phyloP scores from a whole-genome alignment of 2,113 vertebrate species.

The Scomber colias region DNA sequence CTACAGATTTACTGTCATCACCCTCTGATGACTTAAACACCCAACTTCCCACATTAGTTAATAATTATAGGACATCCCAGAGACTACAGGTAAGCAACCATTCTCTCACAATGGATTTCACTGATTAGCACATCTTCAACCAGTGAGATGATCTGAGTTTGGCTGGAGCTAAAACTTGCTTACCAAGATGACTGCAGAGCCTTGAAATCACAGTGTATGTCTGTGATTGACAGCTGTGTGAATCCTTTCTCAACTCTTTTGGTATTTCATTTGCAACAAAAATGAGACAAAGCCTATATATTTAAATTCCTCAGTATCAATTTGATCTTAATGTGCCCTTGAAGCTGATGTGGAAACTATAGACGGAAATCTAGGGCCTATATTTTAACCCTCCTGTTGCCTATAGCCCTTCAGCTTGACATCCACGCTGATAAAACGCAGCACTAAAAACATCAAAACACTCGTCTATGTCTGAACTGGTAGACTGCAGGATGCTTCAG shows the following conservation, averaged over 20 bases:
- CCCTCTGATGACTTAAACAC: neutral
- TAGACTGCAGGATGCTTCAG: constrained; percentile 44
- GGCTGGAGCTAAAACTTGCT: neutral
- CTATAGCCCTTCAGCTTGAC: constrained; percentile 41
- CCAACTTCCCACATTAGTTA: neutral
- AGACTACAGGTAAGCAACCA: neutral
- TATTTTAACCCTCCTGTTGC: constrained; percentile 10
- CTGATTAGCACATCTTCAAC: neutral
- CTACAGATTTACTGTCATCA: neutral
- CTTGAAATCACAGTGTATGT: constrained; percentile 5
- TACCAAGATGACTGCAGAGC: neutral
- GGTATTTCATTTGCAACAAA: neutral
- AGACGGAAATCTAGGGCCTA: neutral
- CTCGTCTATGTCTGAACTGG: constrained; percentile 49
- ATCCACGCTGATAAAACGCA: constrained; percentile 54
- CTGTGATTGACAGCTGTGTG: constrained; percentile 7
- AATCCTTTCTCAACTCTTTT: neutral
- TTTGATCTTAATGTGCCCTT: neutral
- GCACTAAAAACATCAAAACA: constrained; percentile 72
- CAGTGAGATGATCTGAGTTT: neutral
- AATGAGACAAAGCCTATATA: neutral
- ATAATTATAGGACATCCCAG: neutral
- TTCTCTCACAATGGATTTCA: too few species aligned
- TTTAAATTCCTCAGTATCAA: neutral
- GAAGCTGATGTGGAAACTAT: neutral